Evolutionary conservation across 2,888 invertebrate species (phyloP), one percentile per base, ranked within the genome.

Genomic region (Linnaemya vulpina): DNA sequence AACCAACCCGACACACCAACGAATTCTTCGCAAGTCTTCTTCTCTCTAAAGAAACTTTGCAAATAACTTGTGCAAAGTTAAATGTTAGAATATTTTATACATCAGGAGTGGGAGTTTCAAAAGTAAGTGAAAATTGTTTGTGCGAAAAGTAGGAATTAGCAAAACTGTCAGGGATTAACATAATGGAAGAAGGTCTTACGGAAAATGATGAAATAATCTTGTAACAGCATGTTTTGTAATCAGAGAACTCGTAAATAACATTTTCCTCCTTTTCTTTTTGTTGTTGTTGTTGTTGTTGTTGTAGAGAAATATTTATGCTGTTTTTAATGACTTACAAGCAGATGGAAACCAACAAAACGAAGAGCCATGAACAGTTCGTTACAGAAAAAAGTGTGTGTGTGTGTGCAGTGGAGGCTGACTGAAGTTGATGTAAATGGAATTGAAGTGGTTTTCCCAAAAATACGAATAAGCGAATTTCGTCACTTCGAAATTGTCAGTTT

Each of bases 131-230:
- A 60, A 68, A 68, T 58, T 60, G 20, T 53, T 70, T 62, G 70
- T 68, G 67, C 40, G 43, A 63, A 46, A 71, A 62, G 17, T 58
- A 40, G 25, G 49, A 30, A 81, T 74, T 62, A 43, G 53, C 20
- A 81, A 75, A 73, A 53, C 30, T 81, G 65, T 81, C 51, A 74
- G 67, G 60, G 68, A 81, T 81, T 75, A 81, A 40, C 17, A 35
- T 70, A 78, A 78, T 78, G 77, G 63, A 53, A 51, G 63, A 53
- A 51, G 40, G 62, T 60, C 70, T 67, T 60, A 58, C 49, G 17
- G 51, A 77, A 77, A 51, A 60, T 77, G 35, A 76, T 38, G 13
- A 68, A 60, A 77, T 77, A 60, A 68, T 40, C 75, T n/a, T 68
- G 15, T 25, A 46, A 77, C 17, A 40, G 65, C 63, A 75, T 74